Conservation (phyloP, 2,113 vertebrate genomes). For the Ptyas mucosa region DNA sequence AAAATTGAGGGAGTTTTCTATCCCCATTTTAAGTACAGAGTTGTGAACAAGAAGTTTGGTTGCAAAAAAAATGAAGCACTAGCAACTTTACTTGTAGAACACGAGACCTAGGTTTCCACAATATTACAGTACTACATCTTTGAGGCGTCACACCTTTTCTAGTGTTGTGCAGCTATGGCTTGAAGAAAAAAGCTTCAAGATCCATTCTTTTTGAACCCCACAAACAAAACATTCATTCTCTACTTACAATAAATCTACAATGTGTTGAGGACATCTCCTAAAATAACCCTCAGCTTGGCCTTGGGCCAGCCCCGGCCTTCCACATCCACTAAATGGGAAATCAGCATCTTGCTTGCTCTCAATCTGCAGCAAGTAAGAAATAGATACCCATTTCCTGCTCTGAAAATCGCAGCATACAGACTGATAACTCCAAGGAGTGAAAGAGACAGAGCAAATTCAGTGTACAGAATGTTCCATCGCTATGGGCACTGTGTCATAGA, state of each 20-base stretch:
- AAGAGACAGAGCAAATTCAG: fast-evolving
- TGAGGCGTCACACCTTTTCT: not conserved
- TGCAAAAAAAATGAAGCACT: not conserved
- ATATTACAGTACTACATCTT: not conserved
- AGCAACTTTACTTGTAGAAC: not conserved
- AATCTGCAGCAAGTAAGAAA: not conserved
- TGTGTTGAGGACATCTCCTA: not conserved
- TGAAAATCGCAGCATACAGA: not conserved
- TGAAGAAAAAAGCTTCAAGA: not conserved
- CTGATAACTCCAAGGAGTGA: not conserved
- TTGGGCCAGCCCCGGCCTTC: not conserved
- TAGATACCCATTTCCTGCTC: not conserved
- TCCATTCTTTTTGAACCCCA: not conserved
- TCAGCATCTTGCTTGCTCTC: constrained; percentile 11
- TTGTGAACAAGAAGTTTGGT: not conserved
- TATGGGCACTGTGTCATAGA: not conserved
- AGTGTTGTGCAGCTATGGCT: not conserved
- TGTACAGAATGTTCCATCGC: not conserved
- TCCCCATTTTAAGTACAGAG: not conserved
- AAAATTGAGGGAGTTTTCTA: not conserved
- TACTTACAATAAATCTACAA: fast-evolving
- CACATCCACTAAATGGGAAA: constrained; percentile 1
- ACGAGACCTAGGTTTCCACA: not conserved
- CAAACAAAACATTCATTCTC: not conserved
- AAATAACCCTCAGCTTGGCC: constrained; percentile 1